phyloP scores from a whole-genome alignment of 2,888 invertebrate genomes.

The Rotaria magnacalcarata region DNA sequence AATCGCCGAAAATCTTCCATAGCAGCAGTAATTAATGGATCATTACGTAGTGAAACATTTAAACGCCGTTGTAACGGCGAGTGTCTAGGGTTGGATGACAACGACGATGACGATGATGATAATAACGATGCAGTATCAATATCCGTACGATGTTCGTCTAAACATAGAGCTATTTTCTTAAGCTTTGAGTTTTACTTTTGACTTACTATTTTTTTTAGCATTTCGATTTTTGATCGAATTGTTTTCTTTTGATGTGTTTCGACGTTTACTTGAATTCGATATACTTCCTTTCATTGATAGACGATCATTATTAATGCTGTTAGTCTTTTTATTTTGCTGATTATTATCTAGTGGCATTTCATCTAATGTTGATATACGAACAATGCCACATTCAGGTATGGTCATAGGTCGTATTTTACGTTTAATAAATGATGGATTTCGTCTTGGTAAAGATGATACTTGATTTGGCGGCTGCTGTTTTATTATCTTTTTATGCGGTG shows the following conservation, averaged over 20 bases:
- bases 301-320: neutral
- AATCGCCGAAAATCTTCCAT: neutral
- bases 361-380: slow-evolving; percentile 11
- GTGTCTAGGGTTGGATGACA: neutral
- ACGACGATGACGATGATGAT: neutral
- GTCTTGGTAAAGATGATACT: neutral
- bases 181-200: no score
- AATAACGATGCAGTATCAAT: neutral
- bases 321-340: neutral
- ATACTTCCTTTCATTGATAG: neutral
- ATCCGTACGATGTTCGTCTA: neutral
- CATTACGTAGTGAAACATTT: neutral
- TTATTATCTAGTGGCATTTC: neutral
- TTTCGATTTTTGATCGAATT: slow-evolving; percentile 6
- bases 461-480: no score
- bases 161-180: no score
- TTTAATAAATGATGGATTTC: neutral
- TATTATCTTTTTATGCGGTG: neutral
- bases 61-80: neutral
- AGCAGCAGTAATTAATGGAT: neutral
- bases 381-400: neutral
- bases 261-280: neutral
- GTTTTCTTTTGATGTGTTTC: neutral
- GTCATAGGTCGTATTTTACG: neutral
- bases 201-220: neutral